Conservation (phyloP, 2,888 invertebrate genomes). For the Nebria salina region DNA sequence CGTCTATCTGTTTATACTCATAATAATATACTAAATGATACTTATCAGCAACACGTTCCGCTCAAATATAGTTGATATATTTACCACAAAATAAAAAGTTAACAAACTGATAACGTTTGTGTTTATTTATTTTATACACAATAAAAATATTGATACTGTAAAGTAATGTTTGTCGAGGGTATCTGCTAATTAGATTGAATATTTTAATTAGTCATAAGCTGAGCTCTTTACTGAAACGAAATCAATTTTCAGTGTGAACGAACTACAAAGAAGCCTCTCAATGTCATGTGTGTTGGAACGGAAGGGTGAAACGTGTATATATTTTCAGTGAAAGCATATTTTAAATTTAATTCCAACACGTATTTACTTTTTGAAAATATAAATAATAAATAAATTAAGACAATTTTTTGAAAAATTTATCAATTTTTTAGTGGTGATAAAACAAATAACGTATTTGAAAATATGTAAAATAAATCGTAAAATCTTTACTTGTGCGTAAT, state of each 20-base stretch:
- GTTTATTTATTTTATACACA: neutral
- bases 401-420: too few species aligned
- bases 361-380: too few species aligned
- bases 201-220: too few species aligned
- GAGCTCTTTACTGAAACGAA: too few species aligned
- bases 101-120: neutral
- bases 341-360: neutral
- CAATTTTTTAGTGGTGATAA: too few species aligned
- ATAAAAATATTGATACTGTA: neutral
- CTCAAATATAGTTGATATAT: neutral
- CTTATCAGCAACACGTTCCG: neutral
- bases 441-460: too few species aligned
- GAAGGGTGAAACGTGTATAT: neutral
- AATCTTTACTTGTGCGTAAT: too few species aligned
- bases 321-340: neutral
- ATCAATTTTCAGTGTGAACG: neutral
- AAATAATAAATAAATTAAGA: too few species aligned
- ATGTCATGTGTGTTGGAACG: neutral
- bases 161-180: neutral
- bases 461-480: too few species aligned
- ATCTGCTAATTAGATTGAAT: neutral
- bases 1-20: neutral
- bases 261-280: neutral
- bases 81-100: neutral
- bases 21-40: neutral